phyloP scores from a whole-genome alignment of 1,140 invertebrate genomes.

The Penaeus vannamei region DNA sequence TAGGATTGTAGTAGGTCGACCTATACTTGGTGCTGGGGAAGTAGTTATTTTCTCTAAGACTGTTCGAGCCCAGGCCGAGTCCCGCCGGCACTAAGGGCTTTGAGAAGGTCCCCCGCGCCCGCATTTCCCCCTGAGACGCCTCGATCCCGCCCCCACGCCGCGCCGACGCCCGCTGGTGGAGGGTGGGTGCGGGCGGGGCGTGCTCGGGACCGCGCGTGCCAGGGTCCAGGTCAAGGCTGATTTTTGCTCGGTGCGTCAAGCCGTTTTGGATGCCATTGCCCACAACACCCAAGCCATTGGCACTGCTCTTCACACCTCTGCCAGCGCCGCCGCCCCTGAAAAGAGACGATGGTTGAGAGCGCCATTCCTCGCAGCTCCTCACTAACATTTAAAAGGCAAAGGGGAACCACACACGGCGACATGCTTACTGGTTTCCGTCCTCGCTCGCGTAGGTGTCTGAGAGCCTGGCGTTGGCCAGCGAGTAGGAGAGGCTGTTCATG shows the following conservation, averaged over 20 bases:
- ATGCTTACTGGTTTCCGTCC: conserved; percentile 32
- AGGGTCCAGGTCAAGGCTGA: conserved; percentile 51
- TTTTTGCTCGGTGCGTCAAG: conserved; percentile 49
- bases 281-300: neutral
- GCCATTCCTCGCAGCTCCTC: neutral
- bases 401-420: no score
- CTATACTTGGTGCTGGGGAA: conserved; percentile 47
- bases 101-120: conserved; percentile 18
- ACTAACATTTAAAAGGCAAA: neutral
- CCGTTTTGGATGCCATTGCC: conserved; percentile 41
- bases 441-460: conserved; percentile 12
- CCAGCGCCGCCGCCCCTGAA: neutral
- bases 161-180: neutral
- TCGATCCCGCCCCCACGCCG: conserved; percentile 19
- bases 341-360: neutral
- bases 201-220: conserved; percentile 30
- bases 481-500: conserved; percentile 42
- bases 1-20: conserved; percentile 35
- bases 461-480: conserved; percentile 40
- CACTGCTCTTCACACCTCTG: conserved; percentile 13
- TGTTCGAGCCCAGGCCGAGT: neutral
- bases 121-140: neutral
- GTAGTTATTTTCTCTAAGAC: conserved; percentile 40
- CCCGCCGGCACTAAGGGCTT: conserved; percentile 23
- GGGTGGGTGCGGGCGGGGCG: conserved; percentile 10